phyloP scores from a whole-genome alignment of 2,797 vertebrate species.

The Molossus molossus region DNA sequence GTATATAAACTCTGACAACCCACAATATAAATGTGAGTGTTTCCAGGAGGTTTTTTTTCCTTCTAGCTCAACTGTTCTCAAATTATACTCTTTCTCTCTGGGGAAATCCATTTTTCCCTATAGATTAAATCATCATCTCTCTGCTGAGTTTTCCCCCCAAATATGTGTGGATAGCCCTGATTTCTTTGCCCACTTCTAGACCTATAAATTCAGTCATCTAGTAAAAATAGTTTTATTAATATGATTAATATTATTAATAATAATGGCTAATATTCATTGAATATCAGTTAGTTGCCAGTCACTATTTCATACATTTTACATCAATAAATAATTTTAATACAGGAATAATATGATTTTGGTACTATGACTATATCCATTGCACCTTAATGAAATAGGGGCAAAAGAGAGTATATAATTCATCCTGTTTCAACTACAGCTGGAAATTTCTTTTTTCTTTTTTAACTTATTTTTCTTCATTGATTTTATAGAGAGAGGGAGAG shows the following conservation, averaged over 20 bases:
- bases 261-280: neutral
- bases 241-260: neutral
- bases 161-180: neutral
- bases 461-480: too few relatives aligned
- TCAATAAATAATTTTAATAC: neutral
- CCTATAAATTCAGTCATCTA: neutral
- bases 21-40: neutral
- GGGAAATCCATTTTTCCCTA: neutral
- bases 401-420: neutral
- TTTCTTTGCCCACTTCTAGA: neutral
- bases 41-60: neutral
- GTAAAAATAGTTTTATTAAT: neutral
- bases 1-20: neutral
- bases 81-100: neutral
- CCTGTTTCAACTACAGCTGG: neutral
- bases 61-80: neutral
- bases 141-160: neutral
- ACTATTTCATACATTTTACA: conserved; percentile 3
- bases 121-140: neutral
- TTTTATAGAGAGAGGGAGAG: too few relatives aligned
- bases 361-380: neutral
- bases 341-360: neutral
- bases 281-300: neutral
- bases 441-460: neutral
- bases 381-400: neutral